Evolutionary conservation across 1,140 invertebrate genomes (phyloP), one percentile per base, ranked within the genome.

Genomic region (Macrobrachium nipponense): DNA sequence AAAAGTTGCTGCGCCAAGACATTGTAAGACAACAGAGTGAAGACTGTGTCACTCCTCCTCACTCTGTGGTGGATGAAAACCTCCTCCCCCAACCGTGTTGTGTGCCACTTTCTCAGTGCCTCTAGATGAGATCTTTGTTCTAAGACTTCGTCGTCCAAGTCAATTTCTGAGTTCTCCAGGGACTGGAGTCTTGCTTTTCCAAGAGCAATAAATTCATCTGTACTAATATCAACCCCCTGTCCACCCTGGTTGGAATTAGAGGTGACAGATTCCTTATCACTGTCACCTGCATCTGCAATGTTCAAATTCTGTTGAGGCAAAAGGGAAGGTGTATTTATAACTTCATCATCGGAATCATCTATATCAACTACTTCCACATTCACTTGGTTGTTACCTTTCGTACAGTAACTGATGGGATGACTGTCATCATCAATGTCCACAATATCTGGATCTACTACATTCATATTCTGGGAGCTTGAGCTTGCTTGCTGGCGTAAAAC

Each of bases 1-100:
- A 98, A 88, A 51, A 98, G 92, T 87, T 94, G 93, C 91, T 98
- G 97, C 0, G 97, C 95, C 59, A 98, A 91, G 60, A 98, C 94
- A 92, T 99, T 98, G 90, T 98, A 98, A 0, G 94, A 96, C 89
- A 97, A 90, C 15, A 94, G 87, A 90, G 87, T 88, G 89, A 92
- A 91, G 90, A 92, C 86, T 36, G 88, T 81, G 61, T 82, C 87
- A 58, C 80, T 80, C 2, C 10, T 70, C 77, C 70, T 70, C 10
- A 66, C 58, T 18, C 23, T 75, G 36, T 20, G 73, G 17, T 60
- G 44, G 43, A 44, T 66, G 5, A 82, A 23, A 60, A 86, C 43
- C 12, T 82, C 79, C 59, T 61, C 59, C 18, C 82, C 78, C 12
- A 86, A 70, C n/a, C 79, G 79, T 27, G 87, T 85, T 27, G 59